phyloP scores from a whole-genome alignment of 1,140 invertebrate genomes.

The Cotesia glomerata region DNA sequence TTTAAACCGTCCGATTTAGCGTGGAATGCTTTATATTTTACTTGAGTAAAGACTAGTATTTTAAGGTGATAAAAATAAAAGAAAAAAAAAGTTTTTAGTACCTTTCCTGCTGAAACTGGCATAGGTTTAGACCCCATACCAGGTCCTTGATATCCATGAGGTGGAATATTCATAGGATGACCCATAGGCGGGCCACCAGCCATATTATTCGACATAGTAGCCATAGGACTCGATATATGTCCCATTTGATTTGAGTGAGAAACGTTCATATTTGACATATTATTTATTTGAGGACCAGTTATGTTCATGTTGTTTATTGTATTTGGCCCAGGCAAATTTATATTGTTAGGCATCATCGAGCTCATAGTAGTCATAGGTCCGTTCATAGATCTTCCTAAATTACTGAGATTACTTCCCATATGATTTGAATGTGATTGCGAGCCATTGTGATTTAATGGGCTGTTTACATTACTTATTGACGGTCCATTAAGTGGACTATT shows the following conservation, averaged over 20 bases:
- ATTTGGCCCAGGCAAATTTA: constrained; percentile 57
- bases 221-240: constrained; percentile 70
- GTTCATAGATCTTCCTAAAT: constrained; percentile 66
- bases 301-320: constrained; percentile 62
- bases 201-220: constrained; percentile 56
- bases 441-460: constrained; percentile 59
- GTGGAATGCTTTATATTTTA: too few relatives aligned
- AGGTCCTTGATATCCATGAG: constrained; percentile 61
- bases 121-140: constrained; percentile 72
- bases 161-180: constrained; percentile 60
- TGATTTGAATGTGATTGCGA: constrained; percentile 66
- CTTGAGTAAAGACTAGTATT: too few relatives aligned
- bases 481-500: constrained; percentile 60
- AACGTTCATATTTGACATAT: constrained; percentile 67
- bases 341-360: constrained; percentile 64
- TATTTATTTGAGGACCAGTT: constrained; percentile 65
- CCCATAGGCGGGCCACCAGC: constrained; percentile 57
- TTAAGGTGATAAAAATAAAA: too few relatives aligned
- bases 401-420: constrained; percentile 64
- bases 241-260: constrained; percentile 64
- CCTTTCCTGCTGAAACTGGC: constrained; percentile 88
- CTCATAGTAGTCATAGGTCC: constrained; percentile 69
- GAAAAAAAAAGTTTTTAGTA: constrained; percentile 50
- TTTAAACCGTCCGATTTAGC: too few relatives aligned
- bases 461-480: constrained; percentile 59